Evolutionary conservation across 2,797 vertebrate genomes (phyloP), one percentile per base, ranked within the genome.

Genomic region (Macropodus opercularis): DNA sequence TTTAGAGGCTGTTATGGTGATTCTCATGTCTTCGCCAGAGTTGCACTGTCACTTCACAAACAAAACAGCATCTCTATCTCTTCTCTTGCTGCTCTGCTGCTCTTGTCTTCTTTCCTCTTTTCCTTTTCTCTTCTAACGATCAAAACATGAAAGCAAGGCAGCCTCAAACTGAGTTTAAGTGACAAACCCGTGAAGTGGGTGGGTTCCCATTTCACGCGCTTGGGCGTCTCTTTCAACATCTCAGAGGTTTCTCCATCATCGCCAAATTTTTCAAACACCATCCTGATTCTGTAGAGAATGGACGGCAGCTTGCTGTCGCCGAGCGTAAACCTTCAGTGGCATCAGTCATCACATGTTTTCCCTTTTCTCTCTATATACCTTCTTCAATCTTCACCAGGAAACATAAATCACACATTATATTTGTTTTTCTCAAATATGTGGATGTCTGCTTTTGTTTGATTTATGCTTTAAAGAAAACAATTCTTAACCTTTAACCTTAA

Each of bases 91-190:
- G 2, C n/a, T n/a, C n/a, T 54, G 19, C 35, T n/a, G 22, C 24
- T 36, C 19, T 26, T 40, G 31, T 8, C 29, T 39, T 18, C n/a
- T 53, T 4, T 44, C 9, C 21, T 55, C 9, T 22, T 55, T 41
- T 53, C 47, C 65, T 57, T 36, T 59, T 0, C 60, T 58, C 50
- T 62, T 59, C 47, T 61, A 58, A 47, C 2, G 19, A 77, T 76
- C 68, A 36, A 81, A 86, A 88, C 79, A 86, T 13, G 17, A 72
- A 87, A 89, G 83, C 76, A 74, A 73, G 29, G 71, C 74, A 77
- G 85, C 86, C 87, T 91, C 87, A 72, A 12, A 35, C 56, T 80
- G 87, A 90, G 87, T 83, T 74, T 36, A 84, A 75, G 77, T 58
- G 47, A 75, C 49, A 58, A 42, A 85, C 87, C 90, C 80, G 38